Conservation (phyloP, 2,888 invertebrate species). For the Galerucella nymphaeae region DNA sequence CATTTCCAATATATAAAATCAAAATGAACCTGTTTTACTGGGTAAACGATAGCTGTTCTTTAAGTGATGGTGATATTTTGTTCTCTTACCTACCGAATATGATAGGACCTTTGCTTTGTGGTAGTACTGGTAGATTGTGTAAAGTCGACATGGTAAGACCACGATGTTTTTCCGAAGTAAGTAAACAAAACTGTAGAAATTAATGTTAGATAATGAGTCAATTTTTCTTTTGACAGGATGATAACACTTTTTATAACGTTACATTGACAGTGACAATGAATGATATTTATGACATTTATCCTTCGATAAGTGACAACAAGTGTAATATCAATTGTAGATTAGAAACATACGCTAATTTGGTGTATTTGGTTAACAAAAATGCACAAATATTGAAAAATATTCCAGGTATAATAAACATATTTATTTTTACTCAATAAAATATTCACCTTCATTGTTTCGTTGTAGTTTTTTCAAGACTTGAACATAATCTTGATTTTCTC, state of each 20-base stretch:
- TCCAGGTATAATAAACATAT: constrained; percentile 53
- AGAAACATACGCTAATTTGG: constrained; percentile 58
- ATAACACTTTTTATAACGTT: constrained; percentile 54
- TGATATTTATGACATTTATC: constrained; percentile 53
- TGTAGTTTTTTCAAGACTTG: constrained; percentile 45
- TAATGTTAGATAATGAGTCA: neutral
- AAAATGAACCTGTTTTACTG: constrained; percentile 57
- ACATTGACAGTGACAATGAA: constrained; percentile 57
- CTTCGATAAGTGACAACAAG: constrained; percentile 49
- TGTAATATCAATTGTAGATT: constrained; percentile 61
- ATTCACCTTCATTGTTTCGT: constrained; percentile 19
- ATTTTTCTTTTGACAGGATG: constrained; percentile 49
- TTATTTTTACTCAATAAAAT: too few species aligned
- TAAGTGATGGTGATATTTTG: constrained; percentile 57
- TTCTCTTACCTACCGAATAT: constrained; percentile 59
- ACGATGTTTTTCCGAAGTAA: constrained; percentile 56
- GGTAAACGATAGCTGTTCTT: constrained; percentile 55
- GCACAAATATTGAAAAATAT: constrained; percentile 57
- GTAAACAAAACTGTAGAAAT: neutral
- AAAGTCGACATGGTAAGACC: constrained; percentile 57
- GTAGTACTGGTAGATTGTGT: constrained; percentile 57
- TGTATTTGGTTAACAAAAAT: constrained; percentile 59
- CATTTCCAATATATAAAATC: constrained; percentile 59
- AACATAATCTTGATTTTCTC: constrained; percentile 31
- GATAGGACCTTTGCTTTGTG: constrained; percentile 58